Evolutionary conservation across 64 coral and sea anemone genomes (phyloP), one percentile per base, ranked within the genome.

Genomic region (Orbicella faveolata): DNA sequence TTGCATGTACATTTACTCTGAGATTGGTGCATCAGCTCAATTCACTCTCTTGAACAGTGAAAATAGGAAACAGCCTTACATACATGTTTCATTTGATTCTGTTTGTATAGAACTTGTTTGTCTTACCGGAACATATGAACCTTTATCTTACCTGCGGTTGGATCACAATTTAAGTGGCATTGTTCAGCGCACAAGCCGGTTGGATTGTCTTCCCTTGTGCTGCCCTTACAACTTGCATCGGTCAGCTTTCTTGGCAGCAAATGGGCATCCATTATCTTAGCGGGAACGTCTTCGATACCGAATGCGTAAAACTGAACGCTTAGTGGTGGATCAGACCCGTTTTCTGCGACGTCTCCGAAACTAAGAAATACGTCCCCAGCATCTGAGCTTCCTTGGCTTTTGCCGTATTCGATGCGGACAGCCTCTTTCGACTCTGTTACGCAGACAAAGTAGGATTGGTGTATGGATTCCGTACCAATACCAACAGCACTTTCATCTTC

Each of bases 401-500:
- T 74, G 7, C 70, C 70, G 14, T 74, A 74, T 35, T 74, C 70
- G 70, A 74, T 74, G 7, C 23, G 70, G 33, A 74, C 70, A 35
- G n/a, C 70, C 33, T 74, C 30, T 1, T 74, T 74, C 33, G n/a
- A 15, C 70, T 74, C 70, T 74, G 70, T 74, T 6, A 74, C 70
- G 70, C 70, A 74, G 70, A 74, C 70, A 35, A 74, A 74, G 30
- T 34, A 74, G 2, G 70, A 74, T 35, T 74, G 70, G 70, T 74
- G 70, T 34, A 74, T 34, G 70, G 70, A 74, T 8, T 26, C 14
- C 70, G 23, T 35, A n/a, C 70, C 70, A 74, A 74, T 26, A 35
- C 70, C 70, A 74, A 74, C 70, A 74, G 70, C 70, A 74, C 33
- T 74, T 74, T 74, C 70, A 34, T 74, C 70, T 74, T 74, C 70